Base-by-base conservation (phyloP, 1,140 invertebrate genomes). In the Sitobion miscanthi region DNA sequence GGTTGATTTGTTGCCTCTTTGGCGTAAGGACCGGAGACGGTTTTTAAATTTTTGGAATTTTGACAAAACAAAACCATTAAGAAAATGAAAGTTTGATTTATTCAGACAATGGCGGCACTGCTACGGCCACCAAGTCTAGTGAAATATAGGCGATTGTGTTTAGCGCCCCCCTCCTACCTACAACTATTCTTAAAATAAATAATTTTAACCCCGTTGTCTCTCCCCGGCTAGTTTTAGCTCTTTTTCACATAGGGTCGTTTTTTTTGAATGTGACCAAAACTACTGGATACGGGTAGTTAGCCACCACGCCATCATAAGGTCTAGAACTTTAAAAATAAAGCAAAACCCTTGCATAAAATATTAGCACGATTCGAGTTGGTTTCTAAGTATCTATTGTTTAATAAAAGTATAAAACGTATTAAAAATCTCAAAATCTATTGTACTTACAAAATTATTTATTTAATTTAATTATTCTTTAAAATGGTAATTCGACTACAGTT, bases 31-130 rank as follows among this genome's bases (percentile, higher is more conserved):
- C 21, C 42, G 69, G 35, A 92, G 47, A 92, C n/a, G n/a, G 91
- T 86, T 93, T 93, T 93, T 86, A 93, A 93, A 82, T 93, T 93
- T 93, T 93, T 93, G 91, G 82, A 93, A 86, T 93, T 86, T 86
- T 45, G 91, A 86, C 91, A 93, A 93, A 93, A 93, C 82, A 86
- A 93, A 93, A 93, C 91, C 82, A 93, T 93, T 93, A 93, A 86
- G 91, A 93, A 93, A 93, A 93, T 93, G 91, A 93, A 93, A 93
- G 52, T 93, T 93, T 93, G 91, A 93, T 93, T 93, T 93, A 93
- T 93, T 93, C 82, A 93, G 35, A 83, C 91, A 93, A 93, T 57
- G 82, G 82, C 49, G 49, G 82, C 35, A 30, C 30, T 8, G 25
- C 38, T 52, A 86, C 5, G 1, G n/a, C 30, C 45, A 83, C 52